Conservation (phyloP, 2,888 invertebrate genomes). For the Sinhomidia bicolor region DNA sequence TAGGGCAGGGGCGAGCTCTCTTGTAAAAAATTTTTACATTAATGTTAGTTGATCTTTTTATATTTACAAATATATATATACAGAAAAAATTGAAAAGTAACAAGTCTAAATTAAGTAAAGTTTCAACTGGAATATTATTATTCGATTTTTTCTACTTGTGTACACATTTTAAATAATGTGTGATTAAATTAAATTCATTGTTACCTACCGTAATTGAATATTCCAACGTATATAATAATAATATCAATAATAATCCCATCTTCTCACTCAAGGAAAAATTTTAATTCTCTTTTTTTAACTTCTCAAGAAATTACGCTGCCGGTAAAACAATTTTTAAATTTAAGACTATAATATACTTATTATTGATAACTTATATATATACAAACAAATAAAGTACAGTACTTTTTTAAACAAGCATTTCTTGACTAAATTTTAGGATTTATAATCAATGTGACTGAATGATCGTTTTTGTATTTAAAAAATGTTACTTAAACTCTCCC, state of each 20-base stretch:
- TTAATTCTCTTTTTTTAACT: slow-evolving; percentile 7
- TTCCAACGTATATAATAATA: neutral
- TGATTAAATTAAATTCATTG: neutral
- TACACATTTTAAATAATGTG: neutral
- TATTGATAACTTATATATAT: neutral
- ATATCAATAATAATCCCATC: neutral
- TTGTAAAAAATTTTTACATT: neutral
- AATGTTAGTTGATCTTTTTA: neutral
- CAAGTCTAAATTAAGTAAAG: neutral
- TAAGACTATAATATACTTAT: neutral
- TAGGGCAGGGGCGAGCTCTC: neutral
- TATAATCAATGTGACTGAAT: slow-evolving; percentile 71
- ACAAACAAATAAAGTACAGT: neutral
- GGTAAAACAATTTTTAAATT: neutral
- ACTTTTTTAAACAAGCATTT: slow-evolving; percentile 25
- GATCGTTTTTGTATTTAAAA: slow-evolving; percentile 47
- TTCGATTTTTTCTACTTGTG: slow-evolving; percentile 22
- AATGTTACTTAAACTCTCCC: neutral
- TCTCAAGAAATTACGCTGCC: neutral
- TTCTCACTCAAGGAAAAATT: slow-evolving; percentile 4
- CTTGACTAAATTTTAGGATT: slow-evolving; percentile 26
- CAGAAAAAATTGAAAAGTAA: neutral
- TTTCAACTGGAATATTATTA: neutral
- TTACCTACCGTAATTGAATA: neutral
- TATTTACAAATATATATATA: slow-evolving; percentile 20